Base-by-base conservation (phyloP, 2,888 invertebrate species). In the Leptothorax acervorum region DNA sequence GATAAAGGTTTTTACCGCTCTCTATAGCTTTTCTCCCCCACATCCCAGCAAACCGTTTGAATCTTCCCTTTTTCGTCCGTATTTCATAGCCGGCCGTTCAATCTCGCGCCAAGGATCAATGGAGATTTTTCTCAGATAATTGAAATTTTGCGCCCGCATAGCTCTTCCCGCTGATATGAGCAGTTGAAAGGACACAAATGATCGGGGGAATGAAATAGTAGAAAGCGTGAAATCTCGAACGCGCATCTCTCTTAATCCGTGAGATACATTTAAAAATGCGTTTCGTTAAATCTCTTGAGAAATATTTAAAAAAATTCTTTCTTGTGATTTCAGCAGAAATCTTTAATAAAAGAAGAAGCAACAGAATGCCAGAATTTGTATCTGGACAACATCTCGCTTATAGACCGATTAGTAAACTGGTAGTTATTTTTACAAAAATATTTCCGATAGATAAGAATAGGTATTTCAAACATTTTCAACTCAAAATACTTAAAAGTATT, bases 61-160 rank as follows among this genome's bases (percentile, higher is more conserved):
- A 63, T 82, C 82, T 74, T 82, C 81, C 74, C 82, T 48, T 82
- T 81, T 31, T 51, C 28, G 75, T 86, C 65, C 85, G 84, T 71
- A 55, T 81, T 81, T 84, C 78, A 55, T 78, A 66, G 82, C 39
- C 57, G 83, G 51, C 15, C 78, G 66, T 76, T 83, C 65, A 78
- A 83, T 83, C 68, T 83, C 82, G 28, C 66, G 66, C 66, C 55
- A 81, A 68, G 65, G 57, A 66, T 78, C 75, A 83, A 66, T 83
- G 48, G 78, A 83, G 82, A 76, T 74, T 83, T 83, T 81, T 71
- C 78, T 57, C 66, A 76, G 55, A 68, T 83, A 66, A 78, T 76
- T 75, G 74, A 83, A 75, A 66, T 65, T 83, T 78, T 53, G 48
- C 55, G 78, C 55, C 57, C 53, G 78, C 31, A 78, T 76, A 66